Evolutionary conservation across 2,113 vertebrate species (phyloP).

Genomic region (Gymnobelideus leadbeateri): DNA sequence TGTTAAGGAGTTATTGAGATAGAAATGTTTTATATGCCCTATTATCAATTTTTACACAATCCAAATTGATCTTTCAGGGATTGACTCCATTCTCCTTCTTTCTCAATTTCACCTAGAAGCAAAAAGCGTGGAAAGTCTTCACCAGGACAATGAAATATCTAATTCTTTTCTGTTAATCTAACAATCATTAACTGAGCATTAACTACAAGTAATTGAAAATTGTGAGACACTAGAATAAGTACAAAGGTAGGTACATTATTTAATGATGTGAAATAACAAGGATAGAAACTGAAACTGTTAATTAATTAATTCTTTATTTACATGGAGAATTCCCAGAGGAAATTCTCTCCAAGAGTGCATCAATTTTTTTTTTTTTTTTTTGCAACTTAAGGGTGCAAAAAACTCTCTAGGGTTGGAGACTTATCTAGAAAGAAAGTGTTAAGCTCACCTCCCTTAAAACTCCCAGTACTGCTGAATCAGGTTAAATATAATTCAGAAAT

Average conservation of each 20-base stretch:
- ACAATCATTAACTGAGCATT: not conserved
- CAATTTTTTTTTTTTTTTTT: too few species aligned
- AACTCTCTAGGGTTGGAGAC: too few species aligned
- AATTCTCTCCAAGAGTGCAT: too few species aligned
- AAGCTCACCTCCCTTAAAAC: too few species aligned
- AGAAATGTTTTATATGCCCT: slow-evolving; percentile 25
- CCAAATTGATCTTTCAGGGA: not conserved
- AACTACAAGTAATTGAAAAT: not conserved
- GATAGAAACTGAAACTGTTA: not conserved
- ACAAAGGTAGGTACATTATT: not conserved
- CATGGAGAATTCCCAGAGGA: too few species aligned
- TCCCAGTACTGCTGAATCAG: too few species aligned
- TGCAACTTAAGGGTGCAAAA: too few species aligned
- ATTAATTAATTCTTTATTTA: too few species aligned
- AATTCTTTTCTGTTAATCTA: not conserved
- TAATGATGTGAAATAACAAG: not conserved
- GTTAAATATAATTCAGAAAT: too few species aligned
- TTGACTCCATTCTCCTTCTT: not conserved
- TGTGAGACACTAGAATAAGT: not conserved
- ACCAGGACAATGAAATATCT: not conserved
- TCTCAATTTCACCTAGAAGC: slow-evolving; percentile 27
- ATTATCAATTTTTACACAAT: not conserved
- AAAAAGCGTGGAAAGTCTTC: slow-evolving; percentile 7
- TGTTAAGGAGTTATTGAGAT: not conserved
- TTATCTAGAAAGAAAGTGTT: too few species aligned